A percentile compares a stretch with the other conserved stretches of the same genome.
These are phyloP conservation scores for Fulica atra DNA, from an alignment of 2,113 vertebrate genomes.

Conservation along the genomic window DNA sequence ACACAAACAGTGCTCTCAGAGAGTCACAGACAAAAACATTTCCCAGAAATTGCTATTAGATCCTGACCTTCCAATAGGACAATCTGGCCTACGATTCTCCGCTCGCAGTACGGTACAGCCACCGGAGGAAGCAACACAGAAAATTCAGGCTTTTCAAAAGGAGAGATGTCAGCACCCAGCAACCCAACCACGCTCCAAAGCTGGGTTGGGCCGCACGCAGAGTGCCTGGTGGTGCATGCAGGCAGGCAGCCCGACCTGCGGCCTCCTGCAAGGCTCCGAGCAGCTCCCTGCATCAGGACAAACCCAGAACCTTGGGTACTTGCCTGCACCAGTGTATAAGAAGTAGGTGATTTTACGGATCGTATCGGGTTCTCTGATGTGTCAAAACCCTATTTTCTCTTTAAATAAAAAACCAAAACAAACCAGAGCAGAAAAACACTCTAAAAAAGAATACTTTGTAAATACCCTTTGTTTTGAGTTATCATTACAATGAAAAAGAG, in stretches of 20 bases:
- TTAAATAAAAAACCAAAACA: not conserved
- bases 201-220: not conserved
- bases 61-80: not conserved
- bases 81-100: not conserved
- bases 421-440: not conserved
- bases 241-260: not conserved
- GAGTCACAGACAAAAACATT: not conserved
- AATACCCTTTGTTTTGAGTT: not conserved
- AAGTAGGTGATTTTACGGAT: not conserved
- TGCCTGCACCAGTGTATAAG: not conserved
- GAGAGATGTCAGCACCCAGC: not conserved
- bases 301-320: not conserved
- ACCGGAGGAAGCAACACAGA: not conserved
- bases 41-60: not conserved
- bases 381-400: not conserved
- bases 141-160: not conserved
- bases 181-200: not conserved
- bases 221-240: accelerated
- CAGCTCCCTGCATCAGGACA: accelerated
- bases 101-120: not conserved
- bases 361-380: not conserved
- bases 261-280: not conserved
- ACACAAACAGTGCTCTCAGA: not conserved
- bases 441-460: not conserved
- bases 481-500: not conserved